Conservation (phyloP, 1,140 invertebrate genomes). For the Brachionus paranguensis region DNA sequence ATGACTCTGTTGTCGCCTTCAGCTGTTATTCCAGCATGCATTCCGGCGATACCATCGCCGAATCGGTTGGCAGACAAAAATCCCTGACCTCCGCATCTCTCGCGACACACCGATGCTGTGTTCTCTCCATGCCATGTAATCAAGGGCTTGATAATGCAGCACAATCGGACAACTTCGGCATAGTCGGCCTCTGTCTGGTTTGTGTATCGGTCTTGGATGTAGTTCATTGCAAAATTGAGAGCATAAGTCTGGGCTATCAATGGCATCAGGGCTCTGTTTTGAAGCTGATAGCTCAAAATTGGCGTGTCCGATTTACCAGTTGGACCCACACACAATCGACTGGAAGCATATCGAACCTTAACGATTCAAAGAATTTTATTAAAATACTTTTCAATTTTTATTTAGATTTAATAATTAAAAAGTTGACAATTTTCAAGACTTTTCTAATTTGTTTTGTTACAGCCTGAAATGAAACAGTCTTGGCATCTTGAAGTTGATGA, state of each 20-base stretch:
- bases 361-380: background rate
- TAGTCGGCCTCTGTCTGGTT: constrained; percentile 47
- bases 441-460: no score
- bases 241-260: constrained; percentile 50
- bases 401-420: background rate
- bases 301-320: constrained; percentile 51
- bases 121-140: constrained; percentile 48
- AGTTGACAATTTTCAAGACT: no score
- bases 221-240: constrained; percentile 50
- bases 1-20: constrained; percentile 52
- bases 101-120: constrained; percentile 46
- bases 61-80: constrained; percentile 48
- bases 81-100: constrained; percentile 52
- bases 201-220: constrained; percentile 46
- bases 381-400: background rate
- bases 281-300: constrained; percentile 50
- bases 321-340: constrained; percentile 50
- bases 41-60: constrained; percentile 15
- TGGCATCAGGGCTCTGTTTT: constrained; percentile 50
- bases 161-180: constrained; percentile 49
- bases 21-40: constrained; percentile 51
- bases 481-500: no score
- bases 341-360: constrained; percentile 47
- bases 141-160: constrained; percentile 51
- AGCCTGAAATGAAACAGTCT: no score